Evolutionary conservation across 2,888 invertebrate species (phyloP).

Genomic region (Drosophila infuscata): DNA sequence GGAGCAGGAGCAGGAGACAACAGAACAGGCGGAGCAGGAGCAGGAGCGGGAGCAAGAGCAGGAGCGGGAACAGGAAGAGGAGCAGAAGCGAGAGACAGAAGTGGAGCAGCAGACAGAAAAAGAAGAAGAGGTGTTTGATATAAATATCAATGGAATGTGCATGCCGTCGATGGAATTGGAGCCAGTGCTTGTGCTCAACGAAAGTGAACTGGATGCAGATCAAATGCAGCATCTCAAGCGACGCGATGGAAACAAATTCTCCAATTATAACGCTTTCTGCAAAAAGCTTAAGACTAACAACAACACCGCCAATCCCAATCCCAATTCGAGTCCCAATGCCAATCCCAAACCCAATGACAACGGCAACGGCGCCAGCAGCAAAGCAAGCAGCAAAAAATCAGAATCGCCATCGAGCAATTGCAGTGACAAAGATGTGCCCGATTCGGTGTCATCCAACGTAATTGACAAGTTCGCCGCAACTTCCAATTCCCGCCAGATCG

Average conservation of each 20-base stretch:
- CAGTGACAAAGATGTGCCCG: constrained; percentile 14
- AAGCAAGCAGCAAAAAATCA: neutral
- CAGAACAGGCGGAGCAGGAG: too few relatives aligned
- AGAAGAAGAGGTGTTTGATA: too few relatives aligned
- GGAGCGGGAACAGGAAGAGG: too few relatives aligned
- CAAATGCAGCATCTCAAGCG: constrained; percentile 6
- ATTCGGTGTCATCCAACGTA: constrained; percentile 1
- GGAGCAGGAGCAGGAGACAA: too few relatives aligned
- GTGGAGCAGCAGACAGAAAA: neutral
- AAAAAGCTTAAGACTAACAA: constrained; percentile 17
- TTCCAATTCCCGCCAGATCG: neutral
- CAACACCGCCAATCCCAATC: neutral
- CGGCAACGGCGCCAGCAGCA: neutral
- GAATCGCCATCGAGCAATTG: constrained; percentile 4
- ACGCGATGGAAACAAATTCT: constrained; percentile 32
- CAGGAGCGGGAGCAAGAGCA: too few relatives aligned
- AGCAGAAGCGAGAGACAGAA: neutral
- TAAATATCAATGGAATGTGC: neutral
- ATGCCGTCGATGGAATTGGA: constrained; percentile 49
- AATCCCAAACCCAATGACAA: too few relatives aligned
- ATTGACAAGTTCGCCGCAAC: too few relatives aligned
- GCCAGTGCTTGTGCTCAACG: constrained; percentile 51
- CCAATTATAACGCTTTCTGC: constrained; percentile 33
- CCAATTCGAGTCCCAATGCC: neutral
- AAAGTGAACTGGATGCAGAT: constrained; percentile 43